Base-by-base conservation (phyloP, 2,113 vertebrate species). In the Oostethus manadensis region DNA sequence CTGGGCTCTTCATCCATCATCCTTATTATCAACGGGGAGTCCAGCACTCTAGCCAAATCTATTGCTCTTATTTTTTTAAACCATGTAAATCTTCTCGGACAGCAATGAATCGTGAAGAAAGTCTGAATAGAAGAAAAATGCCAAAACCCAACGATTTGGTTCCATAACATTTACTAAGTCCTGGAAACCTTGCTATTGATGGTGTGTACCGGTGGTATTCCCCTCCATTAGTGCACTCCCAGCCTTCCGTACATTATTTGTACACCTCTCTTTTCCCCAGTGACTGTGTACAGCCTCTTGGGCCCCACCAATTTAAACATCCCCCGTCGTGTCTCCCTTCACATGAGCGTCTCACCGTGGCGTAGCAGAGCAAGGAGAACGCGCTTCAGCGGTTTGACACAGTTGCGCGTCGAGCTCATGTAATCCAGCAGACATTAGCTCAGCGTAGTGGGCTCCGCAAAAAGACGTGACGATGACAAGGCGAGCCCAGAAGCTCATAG, bases 381-480 rank as follows among this genome's bases (percentile, higher is more conserved):
- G 73, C 54, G 57, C 58, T 38, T 50, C 46, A 3, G 29, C 5
- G 21, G 60, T 60, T 62, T 51, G 66, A 63, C 73, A 71, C 58
- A 61, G 45, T 77, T 61, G 44, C n/a, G 49, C 58, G 13, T 51
- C 23, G 55, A 15, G 58, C 40, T 65, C 40, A 40, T 51, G 51
- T 63, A 46, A 63, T 55, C 73, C 57, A 50, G 0, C 29, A 68
- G 68, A 68, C 62, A 60, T 77, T 64, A 62, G 23, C 59, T 76
- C 22, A 22, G 67, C 18, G 59, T 53, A 58, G 61, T 69, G 38
- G 64, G 16, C 50, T 64, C 65, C 57, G 64, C 50, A 79, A 83
- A 83, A 64, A 84, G 74, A 83, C 68, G 81, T 21, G 17, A 45
- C 66, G 76, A 84, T 84, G 71, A 79, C 78, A 82, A 47, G 76